Evolutionary conservation across 2,888 invertebrate genomes (phyloP).

Genomic region (Marasmarcha lunaedactyla): DNA sequence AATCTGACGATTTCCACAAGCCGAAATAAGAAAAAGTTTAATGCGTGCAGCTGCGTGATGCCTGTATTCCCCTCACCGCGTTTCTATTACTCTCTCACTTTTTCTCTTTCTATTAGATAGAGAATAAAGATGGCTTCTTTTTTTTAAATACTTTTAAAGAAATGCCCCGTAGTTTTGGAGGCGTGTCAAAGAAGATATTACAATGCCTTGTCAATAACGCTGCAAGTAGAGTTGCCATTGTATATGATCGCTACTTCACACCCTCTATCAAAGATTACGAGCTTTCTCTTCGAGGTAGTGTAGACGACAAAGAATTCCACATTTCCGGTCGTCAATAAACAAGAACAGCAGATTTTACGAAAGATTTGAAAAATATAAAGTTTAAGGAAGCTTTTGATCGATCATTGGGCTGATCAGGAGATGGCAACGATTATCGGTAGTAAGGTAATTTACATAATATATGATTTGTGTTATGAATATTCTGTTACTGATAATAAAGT

Average conservation of each 20-base stretch:
- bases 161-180: conserved; percentile 9
- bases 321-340: conserved; percentile 13
- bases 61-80: no score
- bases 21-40: no score
- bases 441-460: no score
- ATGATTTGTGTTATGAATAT: no score
- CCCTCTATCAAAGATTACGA: conserved; percentile 19
- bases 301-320: conserved; percentile 9
- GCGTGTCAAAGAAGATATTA: conserved; percentile 5
- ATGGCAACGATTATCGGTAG: conserved; percentile 14
- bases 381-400: conserved; percentile 18
- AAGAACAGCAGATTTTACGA: conserved; percentile 12
- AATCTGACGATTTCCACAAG: no score
- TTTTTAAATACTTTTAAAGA: conserved; percentile 12
- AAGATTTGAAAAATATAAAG: conserved; percentile 18
- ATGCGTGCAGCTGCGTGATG: no score
- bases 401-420: no score
- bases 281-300: conserved; percentile 11
- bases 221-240: conserved; percentile 12
- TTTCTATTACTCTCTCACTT: no score
- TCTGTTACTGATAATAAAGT: no score
- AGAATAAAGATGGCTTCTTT: conserved; percentile 14
- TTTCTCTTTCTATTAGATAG: no score
- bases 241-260: conserved; percentile 17
- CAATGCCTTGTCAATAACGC: conserved; percentile 1